phyloP scores from a whole-genome alignment of 2,113 vertebrate genomes.

The Paramormyrops kingsleyae region DNA sequence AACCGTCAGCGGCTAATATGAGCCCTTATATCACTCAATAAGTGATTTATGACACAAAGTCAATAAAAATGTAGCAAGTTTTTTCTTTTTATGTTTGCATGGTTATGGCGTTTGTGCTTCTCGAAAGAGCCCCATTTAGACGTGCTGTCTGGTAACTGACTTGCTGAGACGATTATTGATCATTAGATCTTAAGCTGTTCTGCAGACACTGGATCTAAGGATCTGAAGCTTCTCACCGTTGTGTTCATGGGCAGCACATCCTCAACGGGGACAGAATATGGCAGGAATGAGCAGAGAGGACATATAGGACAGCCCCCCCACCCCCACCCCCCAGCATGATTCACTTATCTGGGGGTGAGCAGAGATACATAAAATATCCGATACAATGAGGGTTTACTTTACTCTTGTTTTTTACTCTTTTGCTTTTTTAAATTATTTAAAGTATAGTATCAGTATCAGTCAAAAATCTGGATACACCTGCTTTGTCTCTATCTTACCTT shows the following conservation, averaged over 20 bases:
- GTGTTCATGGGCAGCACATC: neutral
- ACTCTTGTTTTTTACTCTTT: neutral
- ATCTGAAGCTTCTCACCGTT: neutral
- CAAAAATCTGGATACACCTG: neutral
- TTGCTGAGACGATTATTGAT: neutral
- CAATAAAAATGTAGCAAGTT: neutral
- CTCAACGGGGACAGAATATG: conserved; percentile 25
- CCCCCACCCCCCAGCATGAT: neutral
- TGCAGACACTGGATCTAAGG: neutral
- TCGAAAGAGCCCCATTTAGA: neutral
- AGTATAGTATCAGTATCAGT: neutral
- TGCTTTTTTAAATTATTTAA: neutral
- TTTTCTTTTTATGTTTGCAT: neutral
- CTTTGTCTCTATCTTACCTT: neutral
- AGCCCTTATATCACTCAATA: neutral
- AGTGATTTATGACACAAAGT: neutral
- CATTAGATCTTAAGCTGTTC: neutral
- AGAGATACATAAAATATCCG: neutral
- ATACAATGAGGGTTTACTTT: neutral
- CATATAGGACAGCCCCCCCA: conserved; percentile 30
- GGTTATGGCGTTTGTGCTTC: neutral
- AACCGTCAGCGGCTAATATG: neutral
- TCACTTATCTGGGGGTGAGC: neutral
- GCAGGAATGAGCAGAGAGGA: conserved; percentile 26
- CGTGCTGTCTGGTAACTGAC: neutral